These are phyloP conservation scores for Ursus arctos DNA, from an alignment of 2,113 vertebrate genomes.

Conservation along the genomic window DNA sequence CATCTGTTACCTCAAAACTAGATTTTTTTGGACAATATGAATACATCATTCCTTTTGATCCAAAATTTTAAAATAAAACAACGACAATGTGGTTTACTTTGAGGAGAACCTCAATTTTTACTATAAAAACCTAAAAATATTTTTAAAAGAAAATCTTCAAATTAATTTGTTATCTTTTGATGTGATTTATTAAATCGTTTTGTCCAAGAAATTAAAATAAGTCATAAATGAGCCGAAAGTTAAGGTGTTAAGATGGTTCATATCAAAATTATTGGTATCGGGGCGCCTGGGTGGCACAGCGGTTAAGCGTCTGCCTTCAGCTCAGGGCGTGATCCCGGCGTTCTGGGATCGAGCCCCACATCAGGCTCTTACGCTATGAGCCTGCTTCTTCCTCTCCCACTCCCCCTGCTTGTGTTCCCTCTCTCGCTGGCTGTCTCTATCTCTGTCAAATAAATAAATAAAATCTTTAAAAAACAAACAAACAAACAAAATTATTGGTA, in stretches of 20 bases:
- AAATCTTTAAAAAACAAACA: too few relatives aligned
- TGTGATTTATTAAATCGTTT: slow-evolving; percentile 23
- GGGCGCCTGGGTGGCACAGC: too few relatives aligned
- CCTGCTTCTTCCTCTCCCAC: too few relatives aligned
- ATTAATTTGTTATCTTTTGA: background rate
- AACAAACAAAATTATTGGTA: background rate
- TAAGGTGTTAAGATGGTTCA: background rate
- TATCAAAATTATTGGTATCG: background rate
- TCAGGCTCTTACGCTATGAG: too few relatives aligned
- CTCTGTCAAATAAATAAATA: too few relatives aligned
- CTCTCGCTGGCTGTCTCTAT: too few relatives aligned
- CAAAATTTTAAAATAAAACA: slow-evolving; percentile 56
- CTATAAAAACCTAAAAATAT: background rate
- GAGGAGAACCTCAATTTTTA: background rate
- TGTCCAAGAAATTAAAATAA: slow-evolving; percentile 33
- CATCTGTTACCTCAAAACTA: slow-evolving; percentile 68
- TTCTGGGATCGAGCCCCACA: too few relatives aligned
- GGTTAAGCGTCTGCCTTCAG: too few relatives aligned
- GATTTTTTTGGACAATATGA: slow-evolving; percentile 32
- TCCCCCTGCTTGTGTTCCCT: too few relatives aligned
- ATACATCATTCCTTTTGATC: slow-evolving; percentile 47
- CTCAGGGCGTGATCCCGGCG: too few relatives aligned
- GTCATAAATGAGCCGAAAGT: background rate
- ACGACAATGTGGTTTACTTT: slow-evolving; percentile 11
- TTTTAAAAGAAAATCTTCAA: slow-evolving; percentile 25